Evolutionary conservation across 2,113 vertebrate genomes (phyloP).

Genomic region (Macquaria ambigua): DNA sequence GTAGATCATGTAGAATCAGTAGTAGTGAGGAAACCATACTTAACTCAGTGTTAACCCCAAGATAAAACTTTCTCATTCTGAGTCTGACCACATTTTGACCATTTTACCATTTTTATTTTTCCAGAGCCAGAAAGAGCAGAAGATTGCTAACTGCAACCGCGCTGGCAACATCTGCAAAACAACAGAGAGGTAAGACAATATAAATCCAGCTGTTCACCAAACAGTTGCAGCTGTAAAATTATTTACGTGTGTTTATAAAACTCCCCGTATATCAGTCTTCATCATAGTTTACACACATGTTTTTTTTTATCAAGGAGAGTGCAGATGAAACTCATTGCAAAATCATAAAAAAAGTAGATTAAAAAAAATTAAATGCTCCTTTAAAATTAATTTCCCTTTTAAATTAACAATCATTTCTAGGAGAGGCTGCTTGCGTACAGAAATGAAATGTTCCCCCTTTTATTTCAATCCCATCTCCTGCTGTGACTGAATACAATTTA

Average conservation of each 20-base stretch:
- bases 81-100: not conserved
- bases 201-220: not conserved
- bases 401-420: not conserved
- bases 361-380: not conserved
- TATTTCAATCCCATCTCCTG: not conserved
- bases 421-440: not conserved
- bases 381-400: not conserved
- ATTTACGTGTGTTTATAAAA: not conserved
- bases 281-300: not conserved
- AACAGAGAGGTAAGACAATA: slow-evolving; percentile 88
- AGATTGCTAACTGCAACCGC: slow-evolving; percentile 77
- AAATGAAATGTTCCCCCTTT: not conserved
- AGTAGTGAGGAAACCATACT: not conserved
- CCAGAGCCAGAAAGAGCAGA: slow-evolving; percentile 92
- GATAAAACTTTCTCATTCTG: not conserved
- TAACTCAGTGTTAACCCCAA: not conserved
- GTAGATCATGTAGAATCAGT: slow-evolving; percentile 49
- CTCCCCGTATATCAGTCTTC: not conserved
- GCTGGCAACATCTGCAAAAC: slow-evolving; percentile 84
- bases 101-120: slow-evolving; percentile 4
- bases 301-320: not conserved
- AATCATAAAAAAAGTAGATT: not conserved
- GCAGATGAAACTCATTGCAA: not conserved
- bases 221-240: not conserved
- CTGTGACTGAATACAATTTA: slow-evolving; percentile 2